These are phyloP conservation scores for Anastrepha ludens DNA, from an alignment of 1,140 invertebrate genomes.

Conservation along the genomic window DNA sequence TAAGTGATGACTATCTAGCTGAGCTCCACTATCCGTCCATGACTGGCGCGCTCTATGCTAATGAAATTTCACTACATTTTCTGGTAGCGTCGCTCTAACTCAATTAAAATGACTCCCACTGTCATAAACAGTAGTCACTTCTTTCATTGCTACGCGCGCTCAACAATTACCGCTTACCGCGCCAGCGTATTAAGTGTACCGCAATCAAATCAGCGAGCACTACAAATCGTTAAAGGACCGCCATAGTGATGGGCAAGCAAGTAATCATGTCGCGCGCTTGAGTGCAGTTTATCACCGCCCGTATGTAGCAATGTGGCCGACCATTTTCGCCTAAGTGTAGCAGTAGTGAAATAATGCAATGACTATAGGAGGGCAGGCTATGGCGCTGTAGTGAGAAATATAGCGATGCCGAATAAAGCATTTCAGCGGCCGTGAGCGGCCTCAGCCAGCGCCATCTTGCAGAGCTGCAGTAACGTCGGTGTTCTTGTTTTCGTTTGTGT, in stretches of 20 bases:
- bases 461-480: no score
- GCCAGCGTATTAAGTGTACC: neutral
- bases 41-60: no score
- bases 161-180: neutral
- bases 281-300: constrained; percentile 7
- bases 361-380: no score
- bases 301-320: neutral
- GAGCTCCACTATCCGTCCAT: no score
- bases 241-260: neutral
- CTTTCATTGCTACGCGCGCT: neutral
- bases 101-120: neutral
- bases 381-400: no score
- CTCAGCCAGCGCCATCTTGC: no score
- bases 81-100: neutral
- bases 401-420: neutral
- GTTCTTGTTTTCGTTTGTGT: no score
- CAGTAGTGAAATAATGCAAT: neutral
- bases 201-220: neutral
- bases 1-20: no score
- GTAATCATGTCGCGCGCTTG: neutral
- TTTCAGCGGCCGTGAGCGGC: neutral
- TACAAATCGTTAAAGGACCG: neutral
- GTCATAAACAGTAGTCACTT: neutral
- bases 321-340: neutral
- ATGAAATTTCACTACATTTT: no score